Evolutionary conservation across 2,888 invertebrate genomes (phyloP).

Genomic region (Embidobia sp.): DNA sequence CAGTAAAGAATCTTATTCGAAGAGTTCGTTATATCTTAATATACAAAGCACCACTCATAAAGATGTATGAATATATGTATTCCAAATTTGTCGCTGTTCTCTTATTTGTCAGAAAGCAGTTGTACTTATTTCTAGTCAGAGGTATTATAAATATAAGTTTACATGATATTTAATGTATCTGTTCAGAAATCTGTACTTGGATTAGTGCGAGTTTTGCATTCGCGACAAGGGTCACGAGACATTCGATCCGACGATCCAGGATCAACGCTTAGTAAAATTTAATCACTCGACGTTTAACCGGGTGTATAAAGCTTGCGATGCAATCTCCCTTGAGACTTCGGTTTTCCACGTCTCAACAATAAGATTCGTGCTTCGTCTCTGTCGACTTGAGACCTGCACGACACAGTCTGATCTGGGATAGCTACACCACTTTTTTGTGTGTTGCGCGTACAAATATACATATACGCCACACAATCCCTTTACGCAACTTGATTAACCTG

Average conservation of each 20-base stretch:
- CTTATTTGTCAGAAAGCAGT: slow-evolving; percentile 23
- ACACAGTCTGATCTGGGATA: slow-evolving; percentile 57
- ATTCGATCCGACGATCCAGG: slow-evolving; percentile 57
- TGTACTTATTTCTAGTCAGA: slow-evolving; percentile 18
- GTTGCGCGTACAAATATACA: no score
- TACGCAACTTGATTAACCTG: no score
- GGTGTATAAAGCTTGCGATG: slow-evolving; percentile 65
- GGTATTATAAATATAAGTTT: slow-evolving; percentile 24
- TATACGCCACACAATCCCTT: no score
- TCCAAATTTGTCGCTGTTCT: slow-evolving; percentile 19
- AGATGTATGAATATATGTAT: slow-evolving; percentile 16
- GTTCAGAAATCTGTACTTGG: slow-evolving; percentile 38
- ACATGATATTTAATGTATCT: slow-evolving; percentile 51
- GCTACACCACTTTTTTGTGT: slow-evolving; percentile 53
- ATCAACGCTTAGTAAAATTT: slow-evolving; percentile 49
- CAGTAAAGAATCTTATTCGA: no score
- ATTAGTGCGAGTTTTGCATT: slow-evolving; percentile 59
- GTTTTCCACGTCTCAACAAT: slow-evolving; percentile 73
- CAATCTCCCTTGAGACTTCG: slow-evolving; percentile 66
- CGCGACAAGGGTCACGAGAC: slow-evolving; percentile 66
- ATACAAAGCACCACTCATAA: no score
- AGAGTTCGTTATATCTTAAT: no score
- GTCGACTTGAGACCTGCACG: slow-evolving; percentile 71
- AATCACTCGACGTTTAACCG: slow-evolving; percentile 61
- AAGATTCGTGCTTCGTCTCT: slow-evolving; percentile 75